Conservation (phyloP, 2,797 vertebrate genomes). For the Lepilemur ruficaudatus region DNA sequence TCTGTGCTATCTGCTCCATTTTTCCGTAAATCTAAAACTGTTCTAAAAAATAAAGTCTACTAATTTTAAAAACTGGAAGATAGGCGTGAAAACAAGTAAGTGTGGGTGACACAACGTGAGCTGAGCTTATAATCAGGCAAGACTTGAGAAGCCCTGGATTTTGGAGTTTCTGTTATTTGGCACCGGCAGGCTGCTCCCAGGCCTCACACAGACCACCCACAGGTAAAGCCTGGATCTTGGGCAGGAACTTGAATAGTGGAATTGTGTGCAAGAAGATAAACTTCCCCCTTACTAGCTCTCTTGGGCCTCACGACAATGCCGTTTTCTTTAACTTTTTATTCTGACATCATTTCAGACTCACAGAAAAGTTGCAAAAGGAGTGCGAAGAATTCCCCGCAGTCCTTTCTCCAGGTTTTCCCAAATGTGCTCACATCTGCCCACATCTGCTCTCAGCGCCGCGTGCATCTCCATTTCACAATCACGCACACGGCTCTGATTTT, state of each 20-base stretch:
- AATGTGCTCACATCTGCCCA: no score
- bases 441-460: neutral
- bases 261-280: rapidly evolving
- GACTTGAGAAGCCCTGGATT: neutral
- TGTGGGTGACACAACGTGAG: neutral
- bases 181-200: neutral
- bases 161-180: neutral
- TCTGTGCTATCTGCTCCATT: neutral
- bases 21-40: neutral
- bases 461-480: neutral
- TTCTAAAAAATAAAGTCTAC: neutral
- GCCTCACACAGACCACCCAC: neutral
- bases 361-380: neutral
- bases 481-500: neutral
- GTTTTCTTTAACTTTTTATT: neutral
- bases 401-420: neutral
- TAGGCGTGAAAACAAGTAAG: neutral
- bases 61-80: neutral
- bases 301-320: neutral
- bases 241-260: neutral
- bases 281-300: neutral
- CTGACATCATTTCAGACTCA: neutral
- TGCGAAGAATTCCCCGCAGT: neutral
- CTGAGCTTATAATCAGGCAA: neutral
- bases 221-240: neutral